Evolutionary conservation across 2,113 vertebrate genomes (phyloP).

Genomic region (Candoia aspera): DNA sequence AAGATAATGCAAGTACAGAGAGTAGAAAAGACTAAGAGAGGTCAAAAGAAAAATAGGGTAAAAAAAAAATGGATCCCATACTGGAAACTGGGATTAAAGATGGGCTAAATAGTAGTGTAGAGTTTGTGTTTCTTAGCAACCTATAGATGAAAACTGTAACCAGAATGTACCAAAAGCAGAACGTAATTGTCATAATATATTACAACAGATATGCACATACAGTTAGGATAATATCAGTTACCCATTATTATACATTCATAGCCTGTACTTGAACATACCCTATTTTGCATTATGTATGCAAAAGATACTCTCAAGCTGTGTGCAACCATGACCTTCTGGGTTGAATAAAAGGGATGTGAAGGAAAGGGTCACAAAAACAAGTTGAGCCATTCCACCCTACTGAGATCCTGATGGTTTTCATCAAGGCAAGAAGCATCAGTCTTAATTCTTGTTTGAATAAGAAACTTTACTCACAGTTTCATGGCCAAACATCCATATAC

Average conservation of each 20-base stretch:
- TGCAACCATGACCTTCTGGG: not conserved
- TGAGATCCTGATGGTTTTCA: not conserved
- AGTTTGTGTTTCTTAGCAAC: not conserved
- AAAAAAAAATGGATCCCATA: not conserved
- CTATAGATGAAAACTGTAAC: not conserved
- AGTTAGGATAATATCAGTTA: not conserved
- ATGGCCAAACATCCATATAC: not conserved
- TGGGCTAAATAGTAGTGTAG: not conserved
- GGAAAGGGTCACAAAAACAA: not conserved
- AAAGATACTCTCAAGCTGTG: not conserved
- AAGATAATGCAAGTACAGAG: not conserved
- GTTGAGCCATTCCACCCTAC: slow-evolving; percentile 7
- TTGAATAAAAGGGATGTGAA: not conserved
- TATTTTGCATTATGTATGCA: not conserved
- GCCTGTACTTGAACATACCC: not conserved
- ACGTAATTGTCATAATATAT: not conserved
- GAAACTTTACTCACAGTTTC: not conserved
- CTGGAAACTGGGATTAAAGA: not conserved
- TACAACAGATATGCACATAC: not conserved
- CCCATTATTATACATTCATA: not conserved
- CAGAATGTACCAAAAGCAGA: not conserved
- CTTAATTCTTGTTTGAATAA: not conserved
- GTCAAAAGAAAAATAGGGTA: not conserved
- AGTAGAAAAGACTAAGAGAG: not conserved
- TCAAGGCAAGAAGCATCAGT: not conserved